A percentile compares a stretch with the other conserved stretches of the same genome.
These are phyloP conservation scores for Tenthredo livida DNA, from an alignment of 2,888 invertebrate species.

Conservation along the genomic window DNA sequence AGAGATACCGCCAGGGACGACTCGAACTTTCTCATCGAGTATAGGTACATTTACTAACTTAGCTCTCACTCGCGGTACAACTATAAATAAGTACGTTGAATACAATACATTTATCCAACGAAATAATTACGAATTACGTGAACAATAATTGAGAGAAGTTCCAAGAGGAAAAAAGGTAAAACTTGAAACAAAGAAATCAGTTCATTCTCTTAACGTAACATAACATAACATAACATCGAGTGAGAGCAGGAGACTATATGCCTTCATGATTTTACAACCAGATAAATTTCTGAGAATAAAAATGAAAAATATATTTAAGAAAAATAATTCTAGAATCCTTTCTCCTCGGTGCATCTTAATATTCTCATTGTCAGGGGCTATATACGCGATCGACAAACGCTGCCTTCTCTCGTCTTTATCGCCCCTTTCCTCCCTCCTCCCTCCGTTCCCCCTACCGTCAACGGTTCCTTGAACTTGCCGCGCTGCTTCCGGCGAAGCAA, in stretches of 20 bases:
- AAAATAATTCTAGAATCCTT: background rate
- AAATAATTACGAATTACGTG: too few species aligned
- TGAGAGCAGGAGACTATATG: background rate
- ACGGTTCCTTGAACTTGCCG: constrained; percentile 51
- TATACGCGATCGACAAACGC: background rate
- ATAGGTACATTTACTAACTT: background rate
- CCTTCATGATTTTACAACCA: background rate
- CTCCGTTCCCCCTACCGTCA: constrained; percentile 45
- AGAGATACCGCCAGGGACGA: constrained; percentile 5
- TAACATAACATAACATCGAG: background rate
- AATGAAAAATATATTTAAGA: background rate
- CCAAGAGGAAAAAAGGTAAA: background rate
- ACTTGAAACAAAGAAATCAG: background rate
- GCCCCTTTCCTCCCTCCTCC: constrained; percentile 43
- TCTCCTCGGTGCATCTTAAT: constrained; percentile 4
- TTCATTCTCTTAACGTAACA: background rate
- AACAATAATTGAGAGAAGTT: background rate
- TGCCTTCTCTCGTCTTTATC: constrained; percentile 24
- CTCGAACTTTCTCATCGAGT: constrained; percentile 24
- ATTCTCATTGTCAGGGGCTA: constrained; percentile 12
- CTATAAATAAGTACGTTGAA: too few species aligned
- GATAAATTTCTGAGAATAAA: background rate
- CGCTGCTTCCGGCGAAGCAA: constrained; percentile 51
- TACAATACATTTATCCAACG: background rate
- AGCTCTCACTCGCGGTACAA: background rate